These are phyloP conservation scores for Xanthorhoe designata DNA, from an alignment of 2,888 invertebrate species.

Conservation along the genomic window DNA sequence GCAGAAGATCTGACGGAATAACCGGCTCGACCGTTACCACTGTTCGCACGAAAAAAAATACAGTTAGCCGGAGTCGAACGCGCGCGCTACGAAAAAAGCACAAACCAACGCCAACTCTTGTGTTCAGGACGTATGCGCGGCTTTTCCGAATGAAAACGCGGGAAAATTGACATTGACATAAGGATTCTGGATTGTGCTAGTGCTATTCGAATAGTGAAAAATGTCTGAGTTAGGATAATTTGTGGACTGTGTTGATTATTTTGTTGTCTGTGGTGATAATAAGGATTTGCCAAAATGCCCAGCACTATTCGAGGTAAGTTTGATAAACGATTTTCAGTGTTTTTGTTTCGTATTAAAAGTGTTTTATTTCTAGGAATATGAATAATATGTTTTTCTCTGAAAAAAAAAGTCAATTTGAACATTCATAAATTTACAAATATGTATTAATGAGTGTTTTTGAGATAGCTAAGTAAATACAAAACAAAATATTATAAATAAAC, in stretches of 20 bases:
- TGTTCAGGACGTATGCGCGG: slow-evolving; percentile 73
- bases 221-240: slow-evolving; percentile 69
- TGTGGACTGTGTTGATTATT: slow-evolving; percentile 56
- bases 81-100: slow-evolving; percentile 78
- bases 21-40: slow-evolving; percentile 79
- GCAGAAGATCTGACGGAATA: slow-evolving; percentile 64
- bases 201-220: slow-evolving; percentile 53
- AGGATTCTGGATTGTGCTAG: slow-evolving; percentile 12
- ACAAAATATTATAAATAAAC: too few species aligned
- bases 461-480: too few species aligned
- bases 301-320: slow-evolving; percentile 82
- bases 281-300: slow-evolving; percentile 80
- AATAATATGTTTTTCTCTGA: too few species aligned
- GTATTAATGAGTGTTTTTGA: too few species aligned
- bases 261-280: slow-evolving; percentile 49
- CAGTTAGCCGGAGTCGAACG: slow-evolving; percentile 75
- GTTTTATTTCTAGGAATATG: too few species aligned
- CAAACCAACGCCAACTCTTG: slow-evolving; percentile 69
- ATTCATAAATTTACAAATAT: too few species aligned
- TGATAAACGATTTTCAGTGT: background rate
- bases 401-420: too few species aligned
- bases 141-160: slow-evolving; percentile 61
- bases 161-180: slow-evolving; percentile 71
- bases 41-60: slow-evolving; percentile 79
- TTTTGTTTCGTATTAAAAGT: background rate